Evolutionary conservation across 2,888 invertebrate species (phyloP).

Genomic region (Acrobasis suavella): DNA sequence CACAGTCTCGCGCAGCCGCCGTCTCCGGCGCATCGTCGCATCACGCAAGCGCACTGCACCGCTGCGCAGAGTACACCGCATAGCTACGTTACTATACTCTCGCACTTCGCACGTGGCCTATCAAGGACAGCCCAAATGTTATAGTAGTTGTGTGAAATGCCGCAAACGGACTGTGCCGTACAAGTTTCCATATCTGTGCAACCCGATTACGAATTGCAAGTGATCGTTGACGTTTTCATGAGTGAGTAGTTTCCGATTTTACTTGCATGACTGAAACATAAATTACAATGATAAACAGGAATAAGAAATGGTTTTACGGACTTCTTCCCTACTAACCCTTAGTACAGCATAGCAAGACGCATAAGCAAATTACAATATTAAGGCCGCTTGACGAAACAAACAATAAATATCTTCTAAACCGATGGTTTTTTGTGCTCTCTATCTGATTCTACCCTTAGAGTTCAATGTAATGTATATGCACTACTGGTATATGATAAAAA

Average conservation of each 20-base stretch:
- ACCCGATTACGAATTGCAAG: slow-evolving; percentile 70
- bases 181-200: slow-evolving; percentile 76
- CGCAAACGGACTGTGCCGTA: slow-evolving; percentile 76
- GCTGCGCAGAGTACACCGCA: slow-evolving; percentile 30
- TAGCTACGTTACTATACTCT: slow-evolving; percentile 35
- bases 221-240: slow-evolving; percentile 80
- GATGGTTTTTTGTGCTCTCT: too few relatives aligned
- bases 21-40: slow-evolving; percentile 57
- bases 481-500: too few relatives aligned
- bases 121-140: slow-evolving; percentile 51
- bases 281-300: not conserved
- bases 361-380: too few relatives aligned
- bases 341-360: too few relatives aligned
- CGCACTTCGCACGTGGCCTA: slow-evolving; percentile 38
- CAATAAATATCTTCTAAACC: too few relatives aligned
- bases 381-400: too few relatives aligned
- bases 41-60: slow-evolving; percentile 38
- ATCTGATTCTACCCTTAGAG: too few relatives aligned
- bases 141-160: slow-evolving; percentile 73
- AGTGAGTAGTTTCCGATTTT: slow-evolving; percentile 59
- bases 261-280: not conserved
- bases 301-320: not conserved
- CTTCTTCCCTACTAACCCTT: too few relatives aligned
- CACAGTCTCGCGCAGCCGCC: slow-evolving; percentile 71
- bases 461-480: too few relatives aligned